Evolutionary conservation across 64 coral and sea anemone species (phyloP).

Genomic region (Pachyseris speciosa): DNA sequence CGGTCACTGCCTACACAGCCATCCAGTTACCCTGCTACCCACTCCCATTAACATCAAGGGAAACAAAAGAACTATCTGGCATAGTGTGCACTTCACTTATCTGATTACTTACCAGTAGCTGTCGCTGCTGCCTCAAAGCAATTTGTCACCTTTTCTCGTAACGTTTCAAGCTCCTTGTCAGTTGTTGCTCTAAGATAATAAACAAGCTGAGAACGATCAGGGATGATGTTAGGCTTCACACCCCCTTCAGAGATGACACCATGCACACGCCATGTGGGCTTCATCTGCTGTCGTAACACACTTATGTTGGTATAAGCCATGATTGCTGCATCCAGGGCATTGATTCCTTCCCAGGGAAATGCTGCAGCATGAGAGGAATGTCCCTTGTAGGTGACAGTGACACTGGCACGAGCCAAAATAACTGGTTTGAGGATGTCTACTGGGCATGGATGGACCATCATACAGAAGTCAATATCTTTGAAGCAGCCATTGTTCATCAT

Average conservation of each 20-base stretch:
- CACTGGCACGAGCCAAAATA: constrained; percentile 5
- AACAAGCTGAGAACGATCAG: constrained; percentile 74
- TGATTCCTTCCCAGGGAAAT: constrained; percentile 89
- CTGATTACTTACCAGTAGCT: constrained; percentile 68
- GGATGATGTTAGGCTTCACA: constrained; percentile 81
- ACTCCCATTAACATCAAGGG: too few species aligned
- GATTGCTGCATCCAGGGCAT: constrained; percentile 95
- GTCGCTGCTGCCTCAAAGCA: constrained; percentile 84
- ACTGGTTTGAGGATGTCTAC: constrained; percentile 44
- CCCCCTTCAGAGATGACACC: constrained; percentile 81
- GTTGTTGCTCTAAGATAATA: constrained; percentile 54
- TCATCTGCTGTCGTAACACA: constrained; percentile 86
- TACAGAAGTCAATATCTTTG: constrained; percentile 87
- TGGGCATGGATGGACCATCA: constrained; percentile 83
- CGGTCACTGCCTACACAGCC: too few species aligned
- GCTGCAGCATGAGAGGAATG: constrained; percentile 71
- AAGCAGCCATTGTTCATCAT: constrained; percentile 92
- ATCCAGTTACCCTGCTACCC: too few species aligned
- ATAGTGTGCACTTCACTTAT: too few species aligned
- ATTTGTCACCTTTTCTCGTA: constrained; percentile 51
- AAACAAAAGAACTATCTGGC: too few species aligned
- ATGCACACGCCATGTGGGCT: constrained; percentile 88
- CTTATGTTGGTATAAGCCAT: constrained; percentile 80
- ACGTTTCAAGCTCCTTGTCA: constrained; percentile 29
- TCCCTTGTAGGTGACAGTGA: constrained; percentile 75